Evolutionary conservation across 2,113 vertebrate species (phyloP).

Genomic region (Cervus canadensis): DNA sequence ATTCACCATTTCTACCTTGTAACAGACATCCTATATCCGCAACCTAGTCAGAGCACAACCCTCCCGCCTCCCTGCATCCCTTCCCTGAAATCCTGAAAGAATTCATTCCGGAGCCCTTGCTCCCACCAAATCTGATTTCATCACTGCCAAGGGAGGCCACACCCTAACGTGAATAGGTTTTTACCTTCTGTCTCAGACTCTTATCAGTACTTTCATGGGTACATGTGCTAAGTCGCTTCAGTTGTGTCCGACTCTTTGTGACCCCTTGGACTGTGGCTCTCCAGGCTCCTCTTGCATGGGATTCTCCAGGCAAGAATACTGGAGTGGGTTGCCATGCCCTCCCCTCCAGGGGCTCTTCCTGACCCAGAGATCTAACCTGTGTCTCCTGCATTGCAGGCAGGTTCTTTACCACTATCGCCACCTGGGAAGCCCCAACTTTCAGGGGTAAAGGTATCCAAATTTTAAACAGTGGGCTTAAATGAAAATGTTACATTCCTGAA

Average conservation of each 20-base stretch:
- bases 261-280: background rate
- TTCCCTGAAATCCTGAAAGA: background rate
- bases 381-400: background rate
- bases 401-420: background rate
- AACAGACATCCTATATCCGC: accelerated
- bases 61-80: too few relatives aligned
- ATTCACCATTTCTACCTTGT: background rate
- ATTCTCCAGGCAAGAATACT: background rate
- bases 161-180: background rate
- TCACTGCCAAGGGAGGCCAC: too few relatives aligned
- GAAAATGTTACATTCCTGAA: background rate
- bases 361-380: background rate
- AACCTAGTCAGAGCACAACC: accelerated
- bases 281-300: background rate
- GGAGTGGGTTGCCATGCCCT: background rate
- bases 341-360: background rate
- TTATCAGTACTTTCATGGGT: background rate
- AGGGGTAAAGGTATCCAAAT: background rate
- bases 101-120: accelerated
- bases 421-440: background rate
- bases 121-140: background rate
- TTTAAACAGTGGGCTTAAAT: background rate
- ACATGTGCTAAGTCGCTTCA: background rate
- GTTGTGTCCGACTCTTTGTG: background rate
- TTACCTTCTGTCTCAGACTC: background rate